A percentile compares a stretch with the other conserved stretches of the same genome.
Evolutionary conservation across 2,888 invertebrate species (phyloP).

Genomic region (Campopleginae sp.): DNA sequence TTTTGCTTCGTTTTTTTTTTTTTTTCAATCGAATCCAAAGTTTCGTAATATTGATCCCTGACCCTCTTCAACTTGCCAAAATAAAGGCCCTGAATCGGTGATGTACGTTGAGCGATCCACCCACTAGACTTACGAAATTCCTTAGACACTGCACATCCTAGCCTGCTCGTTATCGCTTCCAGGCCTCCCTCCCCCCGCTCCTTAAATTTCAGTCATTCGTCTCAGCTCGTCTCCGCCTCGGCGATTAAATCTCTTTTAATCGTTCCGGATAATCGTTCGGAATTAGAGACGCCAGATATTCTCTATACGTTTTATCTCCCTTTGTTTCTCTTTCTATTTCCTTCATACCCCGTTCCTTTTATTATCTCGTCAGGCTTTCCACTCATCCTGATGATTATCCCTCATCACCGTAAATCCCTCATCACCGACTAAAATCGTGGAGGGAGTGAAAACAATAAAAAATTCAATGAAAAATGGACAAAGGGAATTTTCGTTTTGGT

Average conservation of each 20-base stretch:
- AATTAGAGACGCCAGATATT: constrained; percentile 77
- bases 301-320: not conserved
- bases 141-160: constrained; percentile 12
- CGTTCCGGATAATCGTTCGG: constrained; percentile 80
- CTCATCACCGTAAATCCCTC: constrained; percentile 64
- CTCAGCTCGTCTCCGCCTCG: constrained; percentile 59
- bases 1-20: not conserved
- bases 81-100: constrained; percentile 66
- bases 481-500: not conserved
- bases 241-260: constrained; percentile 83
- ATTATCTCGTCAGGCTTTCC: constrained; percentile 21
- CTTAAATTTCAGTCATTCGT: constrained; percentile 37
- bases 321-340: constrained; percentile 13
- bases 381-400: constrained; percentile 71
- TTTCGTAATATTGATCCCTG: constrained; percentile 12
- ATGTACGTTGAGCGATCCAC: constrained; percentile 71
- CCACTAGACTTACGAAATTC: constrained; percentile 54
- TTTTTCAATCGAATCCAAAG: not conserved
- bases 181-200: constrained; percentile 41
- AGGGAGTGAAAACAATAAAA: constrained; percentile 69
- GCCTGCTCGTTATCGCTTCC: constrained; percentile 54
- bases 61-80: constrained; percentile 55
- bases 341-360: constrained; percentile 27
- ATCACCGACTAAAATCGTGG: not conserved
- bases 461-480: not conserved